Conservation (phyloP, 2,797 vertebrate genomes). For the Lerista edwardsae region DNA sequence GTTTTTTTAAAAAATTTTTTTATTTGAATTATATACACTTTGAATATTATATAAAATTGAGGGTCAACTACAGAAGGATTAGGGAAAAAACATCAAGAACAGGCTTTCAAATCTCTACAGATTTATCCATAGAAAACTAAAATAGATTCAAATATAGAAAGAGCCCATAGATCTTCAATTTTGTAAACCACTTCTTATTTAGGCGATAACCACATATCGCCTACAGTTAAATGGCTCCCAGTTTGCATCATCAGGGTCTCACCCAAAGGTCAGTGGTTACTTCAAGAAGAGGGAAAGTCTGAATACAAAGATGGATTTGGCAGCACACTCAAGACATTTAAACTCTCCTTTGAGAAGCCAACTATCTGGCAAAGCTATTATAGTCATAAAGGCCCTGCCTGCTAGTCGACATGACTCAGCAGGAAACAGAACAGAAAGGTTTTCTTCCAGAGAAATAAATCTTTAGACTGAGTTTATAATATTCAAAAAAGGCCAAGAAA, state of each 20-base stretch:
- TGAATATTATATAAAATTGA: too few relatives aligned
- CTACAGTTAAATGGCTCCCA: neutral
- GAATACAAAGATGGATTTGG: neutral
- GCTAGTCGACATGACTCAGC: slow-evolving; percentile 31
- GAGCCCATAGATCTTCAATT: too few relatives aligned
- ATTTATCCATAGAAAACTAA: too few relatives aligned
- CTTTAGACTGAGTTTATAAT: neutral
- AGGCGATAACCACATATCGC: too few relatives aligned
- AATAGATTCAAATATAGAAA: too few relatives aligned
- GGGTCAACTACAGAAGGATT: too few relatives aligned
- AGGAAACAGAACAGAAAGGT: slow-evolving; percentile 8
- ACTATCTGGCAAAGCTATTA: slow-evolving; percentile 29
- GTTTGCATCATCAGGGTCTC: neutral
- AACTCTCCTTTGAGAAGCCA: slow-evolving; percentile 13
- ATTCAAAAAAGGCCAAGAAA: neutral
- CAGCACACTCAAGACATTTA: neutral
- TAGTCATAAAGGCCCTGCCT: neutral
- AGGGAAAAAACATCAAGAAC: too few relatives aligned
- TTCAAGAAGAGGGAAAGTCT: neutral
- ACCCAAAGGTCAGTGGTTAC: neutral
- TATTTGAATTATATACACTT: too few relatives aligned
- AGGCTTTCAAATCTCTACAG: too few relatives aligned
- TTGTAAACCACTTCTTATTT: too few relatives aligned
- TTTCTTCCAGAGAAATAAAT: slow-evolving; percentile 5
- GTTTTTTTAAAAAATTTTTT: too few relatives aligned